Evolutionary conservation across 2,797 vertebrate genomes (phyloP).

Genomic region (Leucoraja ocellata): DNA sequence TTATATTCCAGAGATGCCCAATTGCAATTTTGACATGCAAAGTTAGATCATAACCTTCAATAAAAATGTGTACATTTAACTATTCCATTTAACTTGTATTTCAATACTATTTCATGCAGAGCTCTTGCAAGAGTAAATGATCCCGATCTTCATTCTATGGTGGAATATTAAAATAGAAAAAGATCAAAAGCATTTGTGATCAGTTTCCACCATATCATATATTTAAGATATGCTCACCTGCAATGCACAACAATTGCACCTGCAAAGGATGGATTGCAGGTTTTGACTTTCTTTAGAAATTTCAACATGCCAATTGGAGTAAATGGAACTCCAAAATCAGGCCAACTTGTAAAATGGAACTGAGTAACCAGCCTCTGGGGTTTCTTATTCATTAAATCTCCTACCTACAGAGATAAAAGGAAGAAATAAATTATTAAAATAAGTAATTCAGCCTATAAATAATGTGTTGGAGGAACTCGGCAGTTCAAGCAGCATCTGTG

Average conservation of each 20-base stretch:
- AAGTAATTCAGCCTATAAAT: no score
- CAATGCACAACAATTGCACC: constrained; percentile 94
- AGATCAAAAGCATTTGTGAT: background rate
- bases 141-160: background rate
- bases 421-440: background rate
- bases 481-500: no score
- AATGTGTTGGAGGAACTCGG: no score
- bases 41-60: background rate
- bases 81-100: background rate
- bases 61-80: background rate
- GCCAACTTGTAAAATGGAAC: constrained; percentile 98
- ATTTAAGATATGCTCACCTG: constrained; percentile 66
- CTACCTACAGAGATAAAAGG: constrained; percentile 64
- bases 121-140: background rate
- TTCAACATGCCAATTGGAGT: constrained; percentile 97
- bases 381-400: constrained; percentile 90
- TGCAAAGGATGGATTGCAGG: constrained; percentile 83
- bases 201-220: background rate
- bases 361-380: constrained; percentile 91
- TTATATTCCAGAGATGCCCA: background rate
- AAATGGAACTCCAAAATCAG: constrained; percentile 96
- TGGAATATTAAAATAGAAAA: background rate
- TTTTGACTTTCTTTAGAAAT: constrained; percentile 97
- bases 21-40: background rate
- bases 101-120: background rate